A percentile compares a stretch with the other conserved stretches of the same genome.
Conservation (phyloP, 2,113 vertebrate species). For the Tapirus terrestris region DNA sequence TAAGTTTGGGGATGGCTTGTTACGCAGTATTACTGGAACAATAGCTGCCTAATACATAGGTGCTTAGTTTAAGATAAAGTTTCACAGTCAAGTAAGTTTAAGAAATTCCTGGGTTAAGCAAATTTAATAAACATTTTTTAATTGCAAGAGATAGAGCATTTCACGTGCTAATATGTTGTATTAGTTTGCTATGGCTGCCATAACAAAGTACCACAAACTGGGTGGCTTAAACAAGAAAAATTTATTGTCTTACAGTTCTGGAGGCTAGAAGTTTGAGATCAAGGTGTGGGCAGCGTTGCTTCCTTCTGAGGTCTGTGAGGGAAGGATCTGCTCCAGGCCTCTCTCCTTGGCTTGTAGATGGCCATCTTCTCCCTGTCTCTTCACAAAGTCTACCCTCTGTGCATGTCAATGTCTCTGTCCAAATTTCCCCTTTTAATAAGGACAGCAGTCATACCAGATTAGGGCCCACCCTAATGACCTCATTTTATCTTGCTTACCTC, state of each 20-base stretch:
- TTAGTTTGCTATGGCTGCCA: not conserved
- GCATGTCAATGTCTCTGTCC: not conserved
- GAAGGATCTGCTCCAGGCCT: not conserved
- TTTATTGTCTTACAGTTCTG: not conserved
- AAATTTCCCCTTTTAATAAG: not conserved
- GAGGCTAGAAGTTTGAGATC: not conserved
- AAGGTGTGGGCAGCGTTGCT: not conserved
- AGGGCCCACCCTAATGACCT: not conserved
- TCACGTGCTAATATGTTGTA: not conserved
- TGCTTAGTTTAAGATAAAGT: not conserved
- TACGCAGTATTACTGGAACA: not conserved
- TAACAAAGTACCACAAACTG: not conserved
- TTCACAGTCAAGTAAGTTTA: slow-evolving; percentile 1
- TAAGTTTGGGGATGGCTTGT: not conserved
- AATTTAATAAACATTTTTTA: slow-evolving; percentile 31
- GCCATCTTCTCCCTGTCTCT: not conserved
- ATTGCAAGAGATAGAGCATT: not conserved
- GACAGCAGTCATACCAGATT: not conserved
- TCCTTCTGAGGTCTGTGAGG: not conserved
- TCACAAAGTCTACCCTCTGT: not conserved
- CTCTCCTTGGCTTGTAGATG: not conserved
- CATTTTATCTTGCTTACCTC: slow-evolving; percentile 6
- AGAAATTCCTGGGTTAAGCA: not conserved
- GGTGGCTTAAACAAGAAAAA: not conserved
- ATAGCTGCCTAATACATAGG: not conserved